Evolutionary conservation across 2,888 invertebrate species (phyloP).

Genomic region (Ormia ochracea): DNA sequence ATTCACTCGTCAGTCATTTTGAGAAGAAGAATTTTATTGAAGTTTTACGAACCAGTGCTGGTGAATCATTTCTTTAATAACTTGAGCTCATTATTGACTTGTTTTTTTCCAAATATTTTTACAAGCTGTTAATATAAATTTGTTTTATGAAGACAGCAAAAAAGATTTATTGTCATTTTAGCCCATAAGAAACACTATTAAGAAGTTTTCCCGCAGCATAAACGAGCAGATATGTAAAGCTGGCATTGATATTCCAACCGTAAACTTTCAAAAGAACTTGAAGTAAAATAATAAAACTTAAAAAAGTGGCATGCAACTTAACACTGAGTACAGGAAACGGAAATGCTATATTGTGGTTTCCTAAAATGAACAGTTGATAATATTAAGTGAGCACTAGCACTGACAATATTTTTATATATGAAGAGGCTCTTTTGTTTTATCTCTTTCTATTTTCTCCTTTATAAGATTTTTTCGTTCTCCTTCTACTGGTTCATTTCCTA

Average conservation of each 20-base stretch:
- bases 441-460: not conserved
- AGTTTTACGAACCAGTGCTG: too few relatives aligned
- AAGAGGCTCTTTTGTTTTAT: not conserved
- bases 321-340: constrained; percentile 41
- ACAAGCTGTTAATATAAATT: too few relatives aligned
- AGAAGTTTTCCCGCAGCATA: constrained; percentile 14
- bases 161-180: constrained; percentile 34
- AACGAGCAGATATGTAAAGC: constrained; percentile 22
- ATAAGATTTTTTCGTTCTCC: not conserved
- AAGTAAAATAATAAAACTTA: constrained; percentile 20
- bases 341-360: constrained; percentile 43
- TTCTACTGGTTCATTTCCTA: not conserved
- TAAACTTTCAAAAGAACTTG: not conserved
- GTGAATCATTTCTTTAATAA: too few relatives aligned
- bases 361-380: constrained; percentile 30
- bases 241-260: not conserved
- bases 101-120: too few relatives aligned
- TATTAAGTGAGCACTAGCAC: not conserved
- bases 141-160: too few relatives aligned
- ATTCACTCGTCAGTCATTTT: too few relatives aligned
- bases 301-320: too few relatives aligned
- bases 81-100: too few relatives aligned
- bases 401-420: not conserved
- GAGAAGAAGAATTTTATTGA: too few relatives aligned
- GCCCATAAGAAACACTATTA: constrained; percentile 1